Evolutionary conservation across 2,888 invertebrate genomes (phyloP).

Genomic region (Teleiodes luculella): DNA sequence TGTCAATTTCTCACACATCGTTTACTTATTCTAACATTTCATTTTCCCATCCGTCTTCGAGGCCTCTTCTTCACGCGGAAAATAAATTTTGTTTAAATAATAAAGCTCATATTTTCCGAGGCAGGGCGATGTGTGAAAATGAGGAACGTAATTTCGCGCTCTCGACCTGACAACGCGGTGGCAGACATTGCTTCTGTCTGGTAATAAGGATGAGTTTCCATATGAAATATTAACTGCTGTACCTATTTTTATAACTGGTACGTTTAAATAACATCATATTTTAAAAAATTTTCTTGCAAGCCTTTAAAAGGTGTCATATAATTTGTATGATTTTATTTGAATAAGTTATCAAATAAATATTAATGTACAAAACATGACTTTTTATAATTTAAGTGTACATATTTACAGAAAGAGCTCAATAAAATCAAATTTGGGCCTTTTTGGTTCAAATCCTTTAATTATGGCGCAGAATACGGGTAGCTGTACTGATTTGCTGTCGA

Average conservation of each 20-base stretch:
- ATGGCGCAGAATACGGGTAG: too few species aligned
- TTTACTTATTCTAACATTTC: not conserved
- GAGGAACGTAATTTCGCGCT: conserved; percentile 39
- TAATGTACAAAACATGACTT: too few species aligned
- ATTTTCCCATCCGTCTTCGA: conserved; percentile 3
- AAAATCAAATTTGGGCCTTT: too few species aligned
- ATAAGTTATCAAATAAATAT: too few species aligned
- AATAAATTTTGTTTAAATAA: conserved; percentile 34
- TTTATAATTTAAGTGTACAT: too few species aligned
- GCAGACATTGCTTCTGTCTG: conserved; percentile 10
- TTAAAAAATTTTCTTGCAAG: too few species aligned
- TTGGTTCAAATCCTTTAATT: too few species aligned
- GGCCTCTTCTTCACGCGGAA: not conserved
- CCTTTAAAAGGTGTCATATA: too few species aligned
- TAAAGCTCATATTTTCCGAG: conserved; percentile 34
- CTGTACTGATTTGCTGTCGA: too few species aligned
- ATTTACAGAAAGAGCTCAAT: too few species aligned
- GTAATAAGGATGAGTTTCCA: conserved; percentile 21
- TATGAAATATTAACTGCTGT: conserved; percentile 13
- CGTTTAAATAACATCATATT: too few species aligned
- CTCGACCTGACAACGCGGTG: conserved; percentile 1
- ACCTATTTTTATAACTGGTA: not conserved
- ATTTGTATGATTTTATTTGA: too few species aligned
- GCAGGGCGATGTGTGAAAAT: conserved; percentile 40
- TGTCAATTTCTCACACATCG: not conserved